Evolutionary conservation across 1,140 invertebrate species (phyloP), one percentile per base, ranked within the genome.

Genomic region (Halyomorpha halys): DNA sequence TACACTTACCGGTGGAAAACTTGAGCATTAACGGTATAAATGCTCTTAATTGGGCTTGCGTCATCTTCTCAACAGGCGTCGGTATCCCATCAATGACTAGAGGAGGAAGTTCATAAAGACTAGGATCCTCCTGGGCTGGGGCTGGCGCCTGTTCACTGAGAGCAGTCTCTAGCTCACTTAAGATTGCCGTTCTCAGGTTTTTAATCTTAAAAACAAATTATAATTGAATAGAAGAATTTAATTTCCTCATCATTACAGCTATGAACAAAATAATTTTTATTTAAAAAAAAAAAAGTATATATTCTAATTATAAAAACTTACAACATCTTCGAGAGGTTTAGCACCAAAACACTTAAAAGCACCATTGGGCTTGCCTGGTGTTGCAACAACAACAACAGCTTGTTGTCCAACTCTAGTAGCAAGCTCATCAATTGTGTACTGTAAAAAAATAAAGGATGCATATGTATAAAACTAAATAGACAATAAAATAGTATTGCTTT

Each of bases 61-160:
- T 97, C 94, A 98, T 98, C 81, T 97, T 97, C 76, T 98, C 94
- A 0, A 98, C 92, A 3, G 94, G 94, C 44, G 94, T 98, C 44
- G 94, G 94, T 73, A 98, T 98, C 51, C 91, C 94, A 77, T 97
- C 94, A 69, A 98, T 94, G 67, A 96, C 92, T 49, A 97, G 79
- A 19, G 93, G 92, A 62, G 94, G 94, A 73, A 98, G 78, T 79
- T 97, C 94, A 75, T 96, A 95, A 44, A 97, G 78, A 56, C 87
- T 88, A 3, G 92, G 90, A 77, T 94, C 93, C 68, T 97, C 93
- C 71, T 88, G 86, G 45, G 90, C 84, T 64, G 90, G 89, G 18
- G 91, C 90, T 54, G 94, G 94, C 56, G 94, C 91, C 77, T 97
- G 92, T 71, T 94, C 90, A 6, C 91, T 90, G 56, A 98, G 77